A percentile compares a stretch with the other conserved stretches of the same genome.
Conservation (phyloP, 1,140 invertebrate genomes). For the Anoplophora glabripennis region DNA sequence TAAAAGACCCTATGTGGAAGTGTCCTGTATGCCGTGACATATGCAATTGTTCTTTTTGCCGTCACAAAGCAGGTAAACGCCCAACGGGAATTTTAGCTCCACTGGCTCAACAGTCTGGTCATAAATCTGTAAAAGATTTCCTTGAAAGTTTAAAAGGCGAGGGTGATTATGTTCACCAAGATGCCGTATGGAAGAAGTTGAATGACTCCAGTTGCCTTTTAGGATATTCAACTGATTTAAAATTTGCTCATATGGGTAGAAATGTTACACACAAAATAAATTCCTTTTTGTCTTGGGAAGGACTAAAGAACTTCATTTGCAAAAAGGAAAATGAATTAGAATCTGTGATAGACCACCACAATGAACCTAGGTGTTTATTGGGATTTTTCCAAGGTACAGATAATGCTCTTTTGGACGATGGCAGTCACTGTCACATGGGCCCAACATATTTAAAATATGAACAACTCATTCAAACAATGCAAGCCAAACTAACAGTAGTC, state of each 20-base stretch:
- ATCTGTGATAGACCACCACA: background rate
- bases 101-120: conserved; percentile 44
- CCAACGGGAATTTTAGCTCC: conserved; percentile 51
- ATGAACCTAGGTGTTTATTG: too few relatives aligned
- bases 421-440: too few relatives aligned
- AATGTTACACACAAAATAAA: background rate
- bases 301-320: background rate
- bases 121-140: conserved; percentile 38
- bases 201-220: conserved; percentile 16
- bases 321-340: conserved; percentile 6
- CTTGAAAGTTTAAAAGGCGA: conserved; percentile 24
- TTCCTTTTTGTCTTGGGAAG: background rate
- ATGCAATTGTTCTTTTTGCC: conserved; percentile 54
- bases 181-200: background rate
- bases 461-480: too few relatives aligned
- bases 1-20: conserved; percentile 51
- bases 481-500: too few relatives aligned
- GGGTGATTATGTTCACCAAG: background rate
- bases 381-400: too few relatives aligned
- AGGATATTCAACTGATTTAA: conserved; percentile 12
- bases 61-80: conserved; percentile 47
- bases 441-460: too few relatives aligned
- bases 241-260: conserved; percentile 17
- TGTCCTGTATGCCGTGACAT: conserved; percentile 52
- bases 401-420: too few relatives aligned